These are phyloP conservation scores for Squalus acanthias DNA, from an alignment of 2,797 vertebrate species.

Conservation along the genomic window DNA sequence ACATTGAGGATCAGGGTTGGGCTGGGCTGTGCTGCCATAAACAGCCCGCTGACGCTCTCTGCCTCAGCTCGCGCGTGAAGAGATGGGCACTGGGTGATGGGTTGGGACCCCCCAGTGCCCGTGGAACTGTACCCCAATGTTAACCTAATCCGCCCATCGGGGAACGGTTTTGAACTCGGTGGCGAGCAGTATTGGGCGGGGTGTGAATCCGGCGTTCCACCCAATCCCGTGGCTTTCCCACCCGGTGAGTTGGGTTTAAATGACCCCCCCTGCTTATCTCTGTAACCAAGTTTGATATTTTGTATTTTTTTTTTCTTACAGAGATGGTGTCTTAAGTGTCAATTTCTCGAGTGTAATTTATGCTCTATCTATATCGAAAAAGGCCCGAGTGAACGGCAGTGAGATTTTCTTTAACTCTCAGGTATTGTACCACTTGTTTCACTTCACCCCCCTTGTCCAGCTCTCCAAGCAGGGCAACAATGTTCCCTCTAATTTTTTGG, in stretches of 20 bases:
- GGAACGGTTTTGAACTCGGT: not conserved
- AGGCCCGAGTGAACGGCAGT: slow-evolving; percentile 44
- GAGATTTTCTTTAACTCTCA: slow-evolving; percentile 56
- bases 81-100: not conserved
- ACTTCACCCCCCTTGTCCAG: not conserved
- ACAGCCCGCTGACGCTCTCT: not conserved
- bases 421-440: slow-evolving; percentile 44
- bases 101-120: not conserved
- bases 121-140: not conserved
- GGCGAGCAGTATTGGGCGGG: not conserved
- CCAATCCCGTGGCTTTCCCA: not conserved
- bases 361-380: slow-evolving; percentile 49
- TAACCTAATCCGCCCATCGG: not conserved
- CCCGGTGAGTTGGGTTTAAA: not conserved
- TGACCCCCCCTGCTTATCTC: too few species aligned
- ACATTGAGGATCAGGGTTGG: not conserved
- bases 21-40: not conserved
- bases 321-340: slow-evolving; percentile 55
- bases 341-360: slow-evolving; percentile 65
- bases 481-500: too few species aligned
- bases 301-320: slow-evolving; percentile 44
- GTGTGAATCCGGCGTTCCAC: not conserved
- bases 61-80: not conserved
- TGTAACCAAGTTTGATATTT: not conserved
- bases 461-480: not conserved